Base-by-base conservation (phyloP, 1,140 invertebrate genomes). In the Anoplophora glabripennis region DNA sequence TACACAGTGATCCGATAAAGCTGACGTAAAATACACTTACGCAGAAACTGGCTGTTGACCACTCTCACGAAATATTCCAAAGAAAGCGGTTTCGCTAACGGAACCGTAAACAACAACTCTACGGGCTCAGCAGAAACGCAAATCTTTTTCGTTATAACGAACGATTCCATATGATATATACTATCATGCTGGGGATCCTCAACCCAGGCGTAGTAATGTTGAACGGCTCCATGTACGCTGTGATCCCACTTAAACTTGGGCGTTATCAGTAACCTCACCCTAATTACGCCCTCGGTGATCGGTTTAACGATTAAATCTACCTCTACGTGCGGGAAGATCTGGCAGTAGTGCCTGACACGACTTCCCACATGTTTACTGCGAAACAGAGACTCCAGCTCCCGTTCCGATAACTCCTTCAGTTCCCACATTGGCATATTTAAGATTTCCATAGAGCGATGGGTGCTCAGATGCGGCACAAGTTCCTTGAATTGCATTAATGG, bases 131-230 rank as follows among this genome's bases (percentile, higher is more conserved):
- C 78, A 9, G 36, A 72, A 52, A 64, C 74, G 70, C 72, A 95
- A 92, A 81, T 92, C 87, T 79, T 93, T 93, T 76, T 89, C 90
- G 88, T 91, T 1, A 99, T 75, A 10, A 90, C 82, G 74, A 99
- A 93, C 68, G 92, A 89, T 74, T 99, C 98, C 48, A 90, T 90
- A 79, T 99, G 97, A 76, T 98, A 96, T 72, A 99, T 98, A 64
- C 86, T 87, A 76, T 98, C 94, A 57, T 83, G 90, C 10, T 93
- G 89, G 0, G 94, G 89, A 79, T 99, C 95, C 78, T 98, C 96
- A 11, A 99, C 89, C 94, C 96, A 98, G 48, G 99, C 86, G 92
- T 94, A 99, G 77, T 98, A 99, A 1, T 89, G 83, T 78, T 99
- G 93, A 5, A 59, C 61, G n/a, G 57, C 90, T 0, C 96, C 94